phyloP scores from a whole-genome alignment of 2,797 vertebrate species.

The Pseudotriccus pelzelni region DNA sequence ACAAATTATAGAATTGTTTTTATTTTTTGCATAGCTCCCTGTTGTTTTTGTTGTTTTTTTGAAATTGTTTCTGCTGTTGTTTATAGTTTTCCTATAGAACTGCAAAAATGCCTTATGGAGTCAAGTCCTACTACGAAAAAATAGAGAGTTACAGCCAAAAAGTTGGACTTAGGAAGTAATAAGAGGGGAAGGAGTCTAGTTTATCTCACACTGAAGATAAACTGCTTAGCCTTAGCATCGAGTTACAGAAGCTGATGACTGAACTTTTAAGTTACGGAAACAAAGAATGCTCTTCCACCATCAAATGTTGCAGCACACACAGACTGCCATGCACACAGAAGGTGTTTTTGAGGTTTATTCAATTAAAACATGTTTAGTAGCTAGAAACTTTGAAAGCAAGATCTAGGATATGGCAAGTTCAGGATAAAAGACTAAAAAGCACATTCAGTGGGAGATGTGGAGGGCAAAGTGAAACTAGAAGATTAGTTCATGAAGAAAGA shows the following conservation, averaged over 20 bases:
- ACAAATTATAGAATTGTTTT: not conserved
- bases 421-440: not conserved
- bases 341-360: accelerated
- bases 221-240: not conserved
- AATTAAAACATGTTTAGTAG: not conserved
- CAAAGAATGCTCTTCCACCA: not conserved
- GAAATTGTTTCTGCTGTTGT: not conserved
- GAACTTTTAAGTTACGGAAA: not conserved
- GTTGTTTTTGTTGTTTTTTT: not conserved
- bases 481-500: not conserved
- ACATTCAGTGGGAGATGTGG: not conserved
- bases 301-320: not conserved
- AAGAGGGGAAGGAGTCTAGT: not conserved
- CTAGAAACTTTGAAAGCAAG: not conserved
- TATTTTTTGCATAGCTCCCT: not conserved
- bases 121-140: not conserved
- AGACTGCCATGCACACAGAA: not conserved
- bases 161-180: not conserved
- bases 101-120: not conserved
- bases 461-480: not conserved
- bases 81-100: not conserved
- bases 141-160: not conserved
- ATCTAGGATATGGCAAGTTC: not conserved
- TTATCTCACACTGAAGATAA: not conserved
- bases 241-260: not conserved